Evolutionary conservation across 2,888 invertebrate species (phyloP), one percentile per base, ranked within the genome.

Genomic region (Sphaerophoria taeniata): DNA sequence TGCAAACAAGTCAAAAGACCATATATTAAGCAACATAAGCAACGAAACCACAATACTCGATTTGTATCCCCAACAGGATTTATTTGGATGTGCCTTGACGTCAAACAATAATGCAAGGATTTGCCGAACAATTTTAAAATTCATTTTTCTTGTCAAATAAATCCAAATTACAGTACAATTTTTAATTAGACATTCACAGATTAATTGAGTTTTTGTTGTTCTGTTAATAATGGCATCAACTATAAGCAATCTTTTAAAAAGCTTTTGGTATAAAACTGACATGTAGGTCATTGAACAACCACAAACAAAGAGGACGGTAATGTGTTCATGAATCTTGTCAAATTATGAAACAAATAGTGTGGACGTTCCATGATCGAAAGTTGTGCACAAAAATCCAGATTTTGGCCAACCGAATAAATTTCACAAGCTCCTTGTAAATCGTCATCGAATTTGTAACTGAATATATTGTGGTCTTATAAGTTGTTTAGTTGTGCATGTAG

Each of bases 361-460:
- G 0, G 51, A 51, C 3, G 16, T 51, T 51, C 16, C 16, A 1
- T 0, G 0, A 9, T 51, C 51, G 3, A 51, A 51, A 51, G 51
- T 51, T 24, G 51, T 51, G 9, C 51, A 51, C 16, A 51, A 51
- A 4, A 51, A 51, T 9, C 51, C 51, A 6, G 9, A 9, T 16
- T 51, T 51, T 51, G 1, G 51, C 24, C n/a, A 49, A 60, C 2
- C 49, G 33, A 7, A 51, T 24, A 51, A 16, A 16, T 3, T 51
- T 51, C 24, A 24, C 51, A 16, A 69, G 24, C 61, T 80, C 69
- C 31, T 33, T 14, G 36, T 33, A 9, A 12, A 14, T 9, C 1
- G 49, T 49, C 79, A 80, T 80, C 5, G 49, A 49, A 4, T 34
- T n/a, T n/a, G 1, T 3, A 9, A 72, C 77, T 71, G 33, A 51